Evolutionary conservation across 2,888 invertebrate genomes (phyloP).

Genomic region (Rugalucina vietnamica): DNA sequence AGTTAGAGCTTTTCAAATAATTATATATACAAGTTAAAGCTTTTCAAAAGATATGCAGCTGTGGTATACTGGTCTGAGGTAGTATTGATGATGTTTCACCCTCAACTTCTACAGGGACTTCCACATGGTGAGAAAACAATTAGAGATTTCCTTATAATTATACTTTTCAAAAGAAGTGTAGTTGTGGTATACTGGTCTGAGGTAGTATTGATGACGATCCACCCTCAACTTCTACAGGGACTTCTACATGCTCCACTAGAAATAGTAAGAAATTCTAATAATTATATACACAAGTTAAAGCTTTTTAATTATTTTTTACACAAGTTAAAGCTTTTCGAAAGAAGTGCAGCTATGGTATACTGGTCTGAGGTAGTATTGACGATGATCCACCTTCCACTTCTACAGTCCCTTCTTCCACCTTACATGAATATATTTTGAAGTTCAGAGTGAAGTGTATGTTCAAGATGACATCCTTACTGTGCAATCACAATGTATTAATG

Average conservation of each 20-base stretch:
- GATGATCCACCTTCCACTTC: slow-evolving; percentile 67
- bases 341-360: slow-evolving; percentile 76
- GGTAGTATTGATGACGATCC: slow-evolving; percentile 57
- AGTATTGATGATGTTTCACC: slow-evolving; percentile 60
- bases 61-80: slow-evolving; percentile 65
- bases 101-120: slow-evolving; percentile 79
- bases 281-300: too few species aligned
- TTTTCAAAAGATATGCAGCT: slow-evolving; percentile 76
- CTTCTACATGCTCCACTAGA: slow-evolving; percentile 81
- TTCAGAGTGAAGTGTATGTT: too few species aligned
- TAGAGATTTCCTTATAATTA: too few species aligned
- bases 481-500: too few species aligned
- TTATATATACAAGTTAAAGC: too few species aligned
- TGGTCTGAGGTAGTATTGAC: slow-evolving; percentile 54
- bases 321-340: too few species aligned
- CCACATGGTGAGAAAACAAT: slow-evolving; percentile 69
- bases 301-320: too few species aligned
- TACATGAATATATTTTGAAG: slow-evolving; percentile 69
- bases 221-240: slow-evolving; percentile 76
- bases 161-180: slow-evolving; percentile 78
- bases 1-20: too few species aligned
- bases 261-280: slow-evolving; percentile 13
- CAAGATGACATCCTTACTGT: too few species aligned
- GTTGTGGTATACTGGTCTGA: slow-evolving; percentile 68
- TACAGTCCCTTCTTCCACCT: slow-evolving; percentile 81